Base-by-base conservation (phyloP, 1,140 invertebrate genomes). In the roundworm (Caenorhabditis elegans) region DNA sequence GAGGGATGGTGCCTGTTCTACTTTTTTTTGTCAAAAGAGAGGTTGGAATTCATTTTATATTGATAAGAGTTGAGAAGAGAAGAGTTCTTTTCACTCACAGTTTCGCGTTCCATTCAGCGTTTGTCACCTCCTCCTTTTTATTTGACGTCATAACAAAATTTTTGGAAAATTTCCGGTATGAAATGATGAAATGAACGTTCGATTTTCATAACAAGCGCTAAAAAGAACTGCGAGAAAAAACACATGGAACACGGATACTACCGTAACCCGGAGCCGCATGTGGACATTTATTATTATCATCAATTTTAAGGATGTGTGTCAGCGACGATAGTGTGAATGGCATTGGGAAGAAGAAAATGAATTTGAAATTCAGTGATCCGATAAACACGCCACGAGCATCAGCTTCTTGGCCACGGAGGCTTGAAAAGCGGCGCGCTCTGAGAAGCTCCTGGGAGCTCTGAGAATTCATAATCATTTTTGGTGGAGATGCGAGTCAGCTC, bases 301-400 rank as follows among this genome's bases (percentile, higher is more conserved):
- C 60, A 70, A 70, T 70, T 70, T 70, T 70, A 70, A 39, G 60
- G 60, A 53, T 53, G 22, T 70, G 60, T 39, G 60, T 70, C 26
- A 34, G 51, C 28, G 2, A 28, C 3, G 60, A 19, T 24, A n/a
- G 34, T 70, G 60, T 70, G 60, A 70, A 70, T 70, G 34, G 60
- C 60, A 22, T 28, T 28, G 17, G 17, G 34, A n/a, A n/a, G 34
- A n/a, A n/a, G 43, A 39, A 70, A 70, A 70, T 70, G 34, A 70
- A 70, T 70, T 70, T 70, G 60, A 70, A 70, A 70, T 70, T 70
- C 60, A 70, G 60, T 70, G 60, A 70, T 70, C 60, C 60, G 60
- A 70, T 70, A 70, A 70, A 70, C 60, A 70, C 60, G 60, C 34
- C n/a, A 70, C 39, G 34, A 39, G 60, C 60, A 70, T 39, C 60